Percentiles rank a stretch among this genome's conserved stretches.
These are phyloP conservation scores for Leucophora obtusa DNA, from an alignment of 2,888 invertebrate genomes.

Conservation along the genomic window DNA sequence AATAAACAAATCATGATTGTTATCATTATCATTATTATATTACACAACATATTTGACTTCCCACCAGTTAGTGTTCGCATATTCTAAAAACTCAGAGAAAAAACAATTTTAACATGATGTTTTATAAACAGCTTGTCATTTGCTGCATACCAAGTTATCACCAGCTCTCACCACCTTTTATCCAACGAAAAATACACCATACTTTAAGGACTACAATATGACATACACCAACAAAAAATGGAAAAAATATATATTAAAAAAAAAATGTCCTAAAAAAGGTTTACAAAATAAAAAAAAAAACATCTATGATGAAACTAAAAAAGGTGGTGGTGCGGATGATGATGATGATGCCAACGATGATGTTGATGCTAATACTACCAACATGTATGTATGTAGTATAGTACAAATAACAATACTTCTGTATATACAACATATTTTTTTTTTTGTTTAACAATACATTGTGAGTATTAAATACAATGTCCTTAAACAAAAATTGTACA, in stretches of 20 bases:
- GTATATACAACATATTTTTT: slow-evolving; percentile 22
- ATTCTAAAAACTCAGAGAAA: neutral
- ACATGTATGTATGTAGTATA: slow-evolving; percentile 2
- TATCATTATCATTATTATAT: slow-evolving; percentile 13
- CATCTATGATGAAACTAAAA: slow-evolving; percentile 28
- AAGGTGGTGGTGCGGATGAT: slow-evolving; percentile 53
- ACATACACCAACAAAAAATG: slow-evolving; percentile 30
- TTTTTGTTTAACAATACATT: slow-evolving; percentile 49
- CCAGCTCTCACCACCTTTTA: slow-evolving; percentile 22
- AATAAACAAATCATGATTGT: slow-evolving; percentile 7
- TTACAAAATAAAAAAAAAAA: neutral
- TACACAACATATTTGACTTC: slow-evolving; percentile 9
- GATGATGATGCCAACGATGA: slow-evolving; percentile 9
- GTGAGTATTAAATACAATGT: slow-evolving; percentile 48
- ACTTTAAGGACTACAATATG: slow-evolving; percentile 25
- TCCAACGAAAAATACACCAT: slow-evolving; percentile 7
- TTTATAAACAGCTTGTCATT: slow-evolving; percentile 24
- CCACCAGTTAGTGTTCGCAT: neutral
- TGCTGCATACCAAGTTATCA: slow-evolving; percentile 15
- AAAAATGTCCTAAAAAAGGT: slow-evolving; percentile 23
- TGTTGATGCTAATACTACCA: neutral
- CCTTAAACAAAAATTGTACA: slow-evolving; percentile 35
- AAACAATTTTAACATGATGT: neutral
- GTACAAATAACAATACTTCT: slow-evolving; percentile 25
- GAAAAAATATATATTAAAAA: slow-evolving; percentile 19